A percentile compares a stretch with the other conserved stretches of the same genome.
Conservation (phyloP, 2,797 vertebrate genomes). For the Leucoraja ocellata region DNA sequence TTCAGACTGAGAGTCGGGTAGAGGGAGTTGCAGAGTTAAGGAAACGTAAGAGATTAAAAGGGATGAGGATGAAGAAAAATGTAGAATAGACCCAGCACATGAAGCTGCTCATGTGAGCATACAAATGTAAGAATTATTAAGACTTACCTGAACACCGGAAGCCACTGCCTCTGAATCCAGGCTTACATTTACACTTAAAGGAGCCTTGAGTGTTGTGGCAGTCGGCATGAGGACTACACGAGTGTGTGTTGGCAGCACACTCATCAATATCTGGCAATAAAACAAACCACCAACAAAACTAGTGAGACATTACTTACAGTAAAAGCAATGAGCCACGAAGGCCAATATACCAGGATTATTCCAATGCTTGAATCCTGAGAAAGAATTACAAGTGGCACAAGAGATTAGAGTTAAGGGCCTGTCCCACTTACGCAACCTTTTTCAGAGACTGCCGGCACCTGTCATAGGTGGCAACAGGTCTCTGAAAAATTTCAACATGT, state of each 20-base stretch:
- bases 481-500: too few species aligned
- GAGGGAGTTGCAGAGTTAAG: too few species aligned
- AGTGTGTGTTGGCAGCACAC: conserved; percentile 64
- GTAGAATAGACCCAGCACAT: too few species aligned
- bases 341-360: not conserved
- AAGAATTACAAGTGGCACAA: not conserved
- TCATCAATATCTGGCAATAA: conserved; percentile 75
- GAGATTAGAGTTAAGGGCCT: not conserved
- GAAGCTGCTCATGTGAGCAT: not conserved
- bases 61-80: too few species aligned
- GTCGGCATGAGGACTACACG: conserved; percentile 74
- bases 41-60: too few species aligned
- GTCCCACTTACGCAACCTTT: too few species aligned
- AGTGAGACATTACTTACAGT: not conserved
- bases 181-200: conserved; percentile 85
- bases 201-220: conserved; percentile 84
- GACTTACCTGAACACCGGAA: conserved; percentile 80
- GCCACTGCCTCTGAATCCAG: conserved; percentile 81
- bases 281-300: conserved; percentile 39
- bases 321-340: not conserved
- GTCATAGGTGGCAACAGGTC: too few species aligned
- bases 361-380: not conserved
- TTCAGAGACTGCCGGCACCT: too few species aligned
- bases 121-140: not conserved
- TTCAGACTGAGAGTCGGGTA: too few species aligned